Conservation (phyloP, 2,113 vertebrate genomes). For the Pampusana beccarii region DNA sequence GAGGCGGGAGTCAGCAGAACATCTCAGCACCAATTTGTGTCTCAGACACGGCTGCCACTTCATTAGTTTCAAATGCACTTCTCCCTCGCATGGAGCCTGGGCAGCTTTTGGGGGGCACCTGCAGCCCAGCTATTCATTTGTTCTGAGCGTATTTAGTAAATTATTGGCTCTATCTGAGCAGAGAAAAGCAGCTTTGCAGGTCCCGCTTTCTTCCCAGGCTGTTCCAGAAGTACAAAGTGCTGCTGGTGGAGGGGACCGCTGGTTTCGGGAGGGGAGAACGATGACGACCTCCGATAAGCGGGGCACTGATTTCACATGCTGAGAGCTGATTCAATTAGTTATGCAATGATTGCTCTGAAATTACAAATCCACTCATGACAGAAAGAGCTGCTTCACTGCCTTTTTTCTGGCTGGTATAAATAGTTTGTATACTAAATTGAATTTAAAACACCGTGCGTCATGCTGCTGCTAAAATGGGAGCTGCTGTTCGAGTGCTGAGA, state of each 20-base stretch:
- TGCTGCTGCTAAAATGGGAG: slow-evolving; percentile 58
- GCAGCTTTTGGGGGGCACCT: neutral
- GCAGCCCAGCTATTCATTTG: neutral
- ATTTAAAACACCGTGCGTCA: slow-evolving; percentile 70
- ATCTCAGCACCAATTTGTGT: neutral
- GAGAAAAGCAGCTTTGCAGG: slow-evolving; percentile 12
- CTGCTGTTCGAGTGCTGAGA: neutral
- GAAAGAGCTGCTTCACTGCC: slow-evolving; percentile 50
- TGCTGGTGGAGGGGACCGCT: neutral
- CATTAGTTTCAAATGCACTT: slow-evolving; percentile 38
- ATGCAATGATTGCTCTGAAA: slow-evolving; percentile 60
- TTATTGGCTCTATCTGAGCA: slow-evolving; percentile 2
- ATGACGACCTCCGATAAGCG: slow-evolving; percentile 27
- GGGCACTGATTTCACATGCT: slow-evolving; percentile 46
- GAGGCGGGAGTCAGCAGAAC: slow-evolving; percentile 31
- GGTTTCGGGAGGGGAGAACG: slow-evolving; percentile 11
- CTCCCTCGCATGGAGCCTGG: neutral
- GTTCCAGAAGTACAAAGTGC: neutral
- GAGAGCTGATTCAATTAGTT: slow-evolving; percentile 67
- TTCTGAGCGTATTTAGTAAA: neutral
- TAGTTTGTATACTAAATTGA: slow-evolving; percentile 70
- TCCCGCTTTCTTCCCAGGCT: neutral
- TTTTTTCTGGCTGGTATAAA: slow-evolving; percentile 67
- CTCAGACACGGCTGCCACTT: slow-evolving; percentile 34
- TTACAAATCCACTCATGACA: slow-evolving; percentile 65